These are phyloP conservation scores for Agriopis leucophaearia DNA, from an alignment of 2,888 invertebrate genomes.

Conservation along the genomic window DNA sequence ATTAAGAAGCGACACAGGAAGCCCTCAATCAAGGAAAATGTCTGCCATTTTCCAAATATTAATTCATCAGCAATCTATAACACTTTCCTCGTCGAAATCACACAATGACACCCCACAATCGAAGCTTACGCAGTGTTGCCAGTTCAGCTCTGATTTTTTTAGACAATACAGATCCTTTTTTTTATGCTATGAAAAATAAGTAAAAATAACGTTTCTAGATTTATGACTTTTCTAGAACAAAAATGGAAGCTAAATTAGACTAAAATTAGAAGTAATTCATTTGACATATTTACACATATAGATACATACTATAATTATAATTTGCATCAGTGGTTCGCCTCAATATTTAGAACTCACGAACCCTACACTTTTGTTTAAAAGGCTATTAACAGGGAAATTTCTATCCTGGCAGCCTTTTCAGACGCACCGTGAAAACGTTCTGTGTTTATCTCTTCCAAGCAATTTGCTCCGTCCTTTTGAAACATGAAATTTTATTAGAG, in stretches of 20 bases:
- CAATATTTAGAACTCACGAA: not conserved
- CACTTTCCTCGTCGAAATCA: slow-evolving; percentile 14
- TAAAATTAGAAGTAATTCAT: too few relatives aligned
- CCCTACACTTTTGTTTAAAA: slow-evolving; percentile 9
- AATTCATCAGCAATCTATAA: slow-evolving; percentile 29
- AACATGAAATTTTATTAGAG: slow-evolving; percentile 49
- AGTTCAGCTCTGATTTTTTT: not conserved
- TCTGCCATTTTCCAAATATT: slow-evolving; percentile 21
- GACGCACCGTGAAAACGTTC: slow-evolving; percentile 15
- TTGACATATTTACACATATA: too few relatives aligned
- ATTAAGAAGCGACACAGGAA: slow-evolving; percentile 6
- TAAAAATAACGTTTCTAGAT: too few relatives aligned
- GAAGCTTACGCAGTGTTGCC: slow-evolving; percentile 7
- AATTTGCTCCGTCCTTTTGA: slow-evolving; percentile 52
- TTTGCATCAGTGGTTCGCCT: too few relatives aligned
- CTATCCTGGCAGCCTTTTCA: slow-evolving; percentile 10
- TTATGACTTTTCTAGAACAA: too few relatives aligned
- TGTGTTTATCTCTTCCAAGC: slow-evolving; percentile 64
- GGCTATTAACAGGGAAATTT: slow-evolving; percentile 1
- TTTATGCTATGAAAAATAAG: not conserved
- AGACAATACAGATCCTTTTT: not conserved
- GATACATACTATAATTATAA: too few relatives aligned
- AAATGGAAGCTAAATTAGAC: too few relatives aligned
- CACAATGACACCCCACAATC: slow-evolving; percentile 7
- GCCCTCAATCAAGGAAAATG: slow-evolving; percentile 1